Evolutionary conservation across 2,113 vertebrate species (phyloP).

Genomic region (Anarrhichthys ocellatus): DNA sequence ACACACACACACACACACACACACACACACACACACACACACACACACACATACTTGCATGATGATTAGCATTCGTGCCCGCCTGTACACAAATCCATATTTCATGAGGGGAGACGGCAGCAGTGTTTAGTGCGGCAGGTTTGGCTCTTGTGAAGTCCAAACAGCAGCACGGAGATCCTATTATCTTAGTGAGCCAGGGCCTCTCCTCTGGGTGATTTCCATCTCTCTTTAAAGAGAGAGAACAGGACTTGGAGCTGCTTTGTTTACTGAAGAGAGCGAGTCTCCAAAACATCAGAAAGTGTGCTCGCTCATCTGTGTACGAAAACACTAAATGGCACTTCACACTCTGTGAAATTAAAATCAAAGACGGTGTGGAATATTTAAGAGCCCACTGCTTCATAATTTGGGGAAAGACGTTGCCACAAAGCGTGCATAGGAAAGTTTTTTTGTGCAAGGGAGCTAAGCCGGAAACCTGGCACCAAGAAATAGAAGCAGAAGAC

Average conservation of each 20-base stretch:
- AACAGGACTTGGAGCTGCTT: slow-evolving; percentile 40
- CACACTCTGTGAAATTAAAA: slow-evolving; percentile 74
- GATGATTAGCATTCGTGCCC: slow-evolving; percentile 81
- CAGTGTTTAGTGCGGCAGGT: slow-evolving; percentile 79
- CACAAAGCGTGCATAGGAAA: slow-evolving; percentile 31
- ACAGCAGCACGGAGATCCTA: slow-evolving; percentile 59
- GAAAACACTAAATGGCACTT: slow-evolving; percentile 58
- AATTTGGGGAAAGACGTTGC: slow-evolving; percentile 34
- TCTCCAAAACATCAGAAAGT: slow-evolving; percentile 49
- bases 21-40: slow-evolving; percentile 47
- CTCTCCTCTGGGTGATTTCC: slow-evolving; percentile 61
- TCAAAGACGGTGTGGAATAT: slow-evolving; percentile 56
- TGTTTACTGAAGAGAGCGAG: slow-evolving; percentile 63
- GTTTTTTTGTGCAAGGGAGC: slow-evolving; percentile 27
- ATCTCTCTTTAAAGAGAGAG: slow-evolving; percentile 53
- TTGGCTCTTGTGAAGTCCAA: slow-evolving; percentile 71
- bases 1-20: slow-evolving; percentile 33
- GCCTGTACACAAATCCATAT: slow-evolving; percentile 82
- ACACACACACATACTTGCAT: slow-evolving; percentile 32
- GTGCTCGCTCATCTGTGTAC: slow-evolving; percentile 58
- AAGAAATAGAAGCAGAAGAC: slow-evolving; percentile 14
- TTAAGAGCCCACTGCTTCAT: slow-evolving; percentile 50
- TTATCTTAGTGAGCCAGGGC: slow-evolving; percentile 59
- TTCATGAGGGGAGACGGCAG: slow-evolving; percentile 77
- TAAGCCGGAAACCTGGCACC: slow-evolving; percentile 24